These are phyloP conservation scores for Parnassius mnemosyne DNA, from an alignment of 2,888 invertebrate species.

Conservation along the genomic window DNA sequence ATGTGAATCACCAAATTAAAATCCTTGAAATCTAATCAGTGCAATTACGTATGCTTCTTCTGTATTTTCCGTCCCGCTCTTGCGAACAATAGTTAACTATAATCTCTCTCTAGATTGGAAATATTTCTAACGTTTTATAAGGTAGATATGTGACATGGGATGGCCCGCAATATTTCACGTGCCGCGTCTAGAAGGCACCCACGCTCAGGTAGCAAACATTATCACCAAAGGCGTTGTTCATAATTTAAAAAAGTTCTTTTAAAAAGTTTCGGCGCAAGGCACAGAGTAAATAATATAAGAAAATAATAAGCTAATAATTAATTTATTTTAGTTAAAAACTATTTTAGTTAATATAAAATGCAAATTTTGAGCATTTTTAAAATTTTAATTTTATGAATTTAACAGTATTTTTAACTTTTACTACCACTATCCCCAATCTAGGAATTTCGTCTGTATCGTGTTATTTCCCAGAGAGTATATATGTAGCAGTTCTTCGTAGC, in stretches of 20 bases:
- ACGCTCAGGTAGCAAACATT: constrained; percentile 78
- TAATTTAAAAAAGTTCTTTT: constrained; percentile 56
- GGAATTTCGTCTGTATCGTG: no score
- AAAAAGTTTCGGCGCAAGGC: constrained; percentile 30
- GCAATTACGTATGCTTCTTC: constrained; percentile 73
- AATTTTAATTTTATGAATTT: no score
- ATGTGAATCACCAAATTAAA: constrained; percentile 76
- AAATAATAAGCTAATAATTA: no score
- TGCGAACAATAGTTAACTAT: constrained; percentile 20
- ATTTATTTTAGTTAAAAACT: no score
- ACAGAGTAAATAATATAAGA: constrained; percentile 39
- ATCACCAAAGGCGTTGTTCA: constrained; percentile 72
- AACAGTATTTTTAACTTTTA: no score
- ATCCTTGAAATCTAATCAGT: constrained; percentile 79
- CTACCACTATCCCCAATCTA: no score
- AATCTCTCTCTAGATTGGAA: constrained; percentile 40
- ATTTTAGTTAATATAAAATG: no score
- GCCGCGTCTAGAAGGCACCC: constrained; percentile 66
- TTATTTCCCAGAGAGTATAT: no score
- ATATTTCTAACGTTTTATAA: constrained; percentile 54
- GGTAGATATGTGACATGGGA: constrained; percentile 73
- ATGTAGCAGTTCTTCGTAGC: no score
- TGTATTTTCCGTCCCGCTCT: constrained; percentile 41
- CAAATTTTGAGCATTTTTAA: no score
- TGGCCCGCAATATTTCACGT: constrained; percentile 73